phyloP scores from a whole-genome alignment of 2,113 vertebrate genomes.

The Pangasianodon hypophthalmus region DNA sequence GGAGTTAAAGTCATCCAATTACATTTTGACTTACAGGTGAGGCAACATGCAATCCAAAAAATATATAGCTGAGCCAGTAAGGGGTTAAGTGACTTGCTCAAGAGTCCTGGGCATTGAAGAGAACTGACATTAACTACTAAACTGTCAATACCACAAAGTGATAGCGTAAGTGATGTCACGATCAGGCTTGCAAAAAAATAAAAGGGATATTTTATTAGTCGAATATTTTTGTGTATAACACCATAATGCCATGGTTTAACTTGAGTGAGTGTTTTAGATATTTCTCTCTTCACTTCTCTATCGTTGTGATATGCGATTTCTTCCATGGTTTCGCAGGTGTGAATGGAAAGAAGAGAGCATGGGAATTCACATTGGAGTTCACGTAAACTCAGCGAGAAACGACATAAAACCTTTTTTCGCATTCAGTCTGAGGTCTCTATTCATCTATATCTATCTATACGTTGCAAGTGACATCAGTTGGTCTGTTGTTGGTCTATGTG shows the following conservation, averaged over 20 bases:
- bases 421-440: not conserved
- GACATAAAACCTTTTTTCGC: not conserved
- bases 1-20: not conserved
- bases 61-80: not conserved
- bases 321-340: not conserved
- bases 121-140: not conserved
- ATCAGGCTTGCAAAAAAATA: not conserved
- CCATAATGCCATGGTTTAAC: not conserved
- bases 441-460: not conserved
- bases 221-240: not conserved
- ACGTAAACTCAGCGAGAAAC: not conserved
- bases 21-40: not conserved
- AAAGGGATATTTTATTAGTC: not conserved
- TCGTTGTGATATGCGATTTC: not conserved
- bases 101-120: not conserved
- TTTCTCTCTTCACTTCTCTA: not conserved
- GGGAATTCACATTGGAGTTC: not conserved
- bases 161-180: not conserved
- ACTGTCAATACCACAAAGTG: not conserved
- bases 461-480: not conserved
- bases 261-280: not conserved
- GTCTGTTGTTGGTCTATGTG: not conserved
- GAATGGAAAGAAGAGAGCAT: too few relatives aligned
- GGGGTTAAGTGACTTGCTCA: not conserved
- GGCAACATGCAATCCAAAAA: not conserved